phyloP scores from a whole-genome alignment of 2,113 vertebrate species.

The Myiozetetes cayanensis region DNA sequence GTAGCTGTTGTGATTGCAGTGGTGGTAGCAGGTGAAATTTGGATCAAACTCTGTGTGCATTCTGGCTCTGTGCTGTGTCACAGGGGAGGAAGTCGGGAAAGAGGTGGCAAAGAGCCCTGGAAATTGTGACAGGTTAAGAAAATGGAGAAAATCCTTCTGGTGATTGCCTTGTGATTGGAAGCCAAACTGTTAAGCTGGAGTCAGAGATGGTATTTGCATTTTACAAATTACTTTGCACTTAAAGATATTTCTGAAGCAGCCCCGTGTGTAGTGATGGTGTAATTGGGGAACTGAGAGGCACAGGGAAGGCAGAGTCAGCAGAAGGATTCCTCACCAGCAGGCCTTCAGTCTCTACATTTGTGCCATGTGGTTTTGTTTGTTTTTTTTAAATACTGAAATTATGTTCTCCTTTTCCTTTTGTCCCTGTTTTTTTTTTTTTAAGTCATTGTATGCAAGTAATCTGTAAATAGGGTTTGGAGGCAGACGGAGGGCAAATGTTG shows the following conservation, averaged over 20 bases:
- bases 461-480: neutral
- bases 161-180: neutral
- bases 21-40: neutral
- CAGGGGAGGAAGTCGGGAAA: neutral
- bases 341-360: neutral
- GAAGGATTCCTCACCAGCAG: neutral
- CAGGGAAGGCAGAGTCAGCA: slow-evolving; percentile 2
- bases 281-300: slow-evolving; percentile 1
- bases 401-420: neutral
- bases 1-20: neutral
- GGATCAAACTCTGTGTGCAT: fast-evolving
- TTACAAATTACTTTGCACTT: neutral
- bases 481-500: neutral
- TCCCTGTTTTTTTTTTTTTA: neutral
- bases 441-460: neutral
- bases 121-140: neutral
- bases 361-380: neutral
- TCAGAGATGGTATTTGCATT: neutral
- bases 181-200: neutral
- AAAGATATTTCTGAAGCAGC: slow-evolving; percentile 14
- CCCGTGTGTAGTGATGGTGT: neutral
- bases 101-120: neutral
- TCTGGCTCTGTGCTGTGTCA: neutral
- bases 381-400: neutral
- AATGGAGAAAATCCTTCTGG: neutral